phyloP scores from a whole-genome alignment of 2,888 invertebrate genomes.

The Mesorhabditis sp. region DNA sequence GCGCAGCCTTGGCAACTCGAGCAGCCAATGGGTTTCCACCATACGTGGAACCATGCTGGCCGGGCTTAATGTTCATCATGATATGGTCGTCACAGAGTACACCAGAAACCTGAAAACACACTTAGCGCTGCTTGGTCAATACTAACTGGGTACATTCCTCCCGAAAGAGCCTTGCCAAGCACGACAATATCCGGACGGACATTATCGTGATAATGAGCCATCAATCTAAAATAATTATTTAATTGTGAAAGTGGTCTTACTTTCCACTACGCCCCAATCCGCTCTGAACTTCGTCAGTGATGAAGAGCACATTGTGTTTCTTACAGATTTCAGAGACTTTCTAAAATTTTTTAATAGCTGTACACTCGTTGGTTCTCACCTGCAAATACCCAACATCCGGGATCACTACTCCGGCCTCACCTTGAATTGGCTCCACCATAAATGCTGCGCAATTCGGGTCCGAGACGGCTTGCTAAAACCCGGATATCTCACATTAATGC shows the following conservation, averaged over 20 bases:
- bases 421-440: conserved; percentile 96
- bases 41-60: conserved; percentile 91
- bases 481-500: neutral
- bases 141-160: conserved; percentile 78
- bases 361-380: conserved; percentile 10
- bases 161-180: conserved; percentile 87
- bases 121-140: no score
- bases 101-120: conserved; percentile 68
- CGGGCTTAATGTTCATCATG: conserved; percentile 83
- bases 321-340: conserved; percentile 81
- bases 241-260: conserved; percentile 47
- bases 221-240: conserved; percentile 61
- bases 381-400: conserved; percentile 79
- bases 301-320: conserved; percentile 84
- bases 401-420: conserved; percentile 88
- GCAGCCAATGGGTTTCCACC: conserved; percentile 93
- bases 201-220: conserved; percentile 84
- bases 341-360: conserved; percentile 10
- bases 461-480: conserved; percentile 68
- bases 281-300: conserved; percentile 92
- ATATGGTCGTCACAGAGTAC: conserved; percentile 78
- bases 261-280: conserved; percentile 86
- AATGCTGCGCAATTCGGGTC: conserved; percentile 85
- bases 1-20: conserved; percentile 78
- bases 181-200: conserved; percentile 85